Conservation (phyloP, 2,113 vertebrate genomes). For the Condylura cristata region DNA sequence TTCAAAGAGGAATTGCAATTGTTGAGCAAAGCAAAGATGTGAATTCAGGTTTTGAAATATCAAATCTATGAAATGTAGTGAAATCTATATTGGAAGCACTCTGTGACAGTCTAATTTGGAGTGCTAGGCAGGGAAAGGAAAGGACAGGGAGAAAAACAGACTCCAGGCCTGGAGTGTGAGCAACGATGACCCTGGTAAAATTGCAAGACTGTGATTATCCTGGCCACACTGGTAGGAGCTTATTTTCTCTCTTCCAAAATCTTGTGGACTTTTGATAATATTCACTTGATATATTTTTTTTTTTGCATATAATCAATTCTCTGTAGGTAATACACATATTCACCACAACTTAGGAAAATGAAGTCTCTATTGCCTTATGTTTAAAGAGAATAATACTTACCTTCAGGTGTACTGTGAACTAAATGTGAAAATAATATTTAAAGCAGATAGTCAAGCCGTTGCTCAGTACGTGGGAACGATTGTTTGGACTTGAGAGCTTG, state of each 20-base stretch:
- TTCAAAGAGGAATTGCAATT: not conserved
- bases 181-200: too few relatives aligned
- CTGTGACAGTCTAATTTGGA: not conserved
- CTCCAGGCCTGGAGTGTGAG: not conserved
- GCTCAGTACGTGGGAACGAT: not conserved
- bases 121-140: not conserved
- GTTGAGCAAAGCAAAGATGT: not conserved
- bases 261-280: not conserved
- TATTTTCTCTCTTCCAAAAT: not conserved
- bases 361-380: not conserved
- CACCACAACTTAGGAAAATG: not conserved
- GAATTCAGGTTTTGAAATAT: not conserved
- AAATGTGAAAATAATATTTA: rapidly evolving
- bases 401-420: not conserved
- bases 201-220: too few relatives aligned
- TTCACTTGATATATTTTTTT: not conserved
- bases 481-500: too few relatives aligned
- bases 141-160: not conserved
- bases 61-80: not conserved
- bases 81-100: too few relatives aligned
- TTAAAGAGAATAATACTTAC: not conserved
- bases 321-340: not conserved
- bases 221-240: not conserved
- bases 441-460: too few relatives aligned
- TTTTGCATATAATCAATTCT: not conserved